These are phyloP conservation scores for Synergus gifuensis DNA, from an alignment of 2,888 invertebrate species.

Conservation along the genomic window DNA sequence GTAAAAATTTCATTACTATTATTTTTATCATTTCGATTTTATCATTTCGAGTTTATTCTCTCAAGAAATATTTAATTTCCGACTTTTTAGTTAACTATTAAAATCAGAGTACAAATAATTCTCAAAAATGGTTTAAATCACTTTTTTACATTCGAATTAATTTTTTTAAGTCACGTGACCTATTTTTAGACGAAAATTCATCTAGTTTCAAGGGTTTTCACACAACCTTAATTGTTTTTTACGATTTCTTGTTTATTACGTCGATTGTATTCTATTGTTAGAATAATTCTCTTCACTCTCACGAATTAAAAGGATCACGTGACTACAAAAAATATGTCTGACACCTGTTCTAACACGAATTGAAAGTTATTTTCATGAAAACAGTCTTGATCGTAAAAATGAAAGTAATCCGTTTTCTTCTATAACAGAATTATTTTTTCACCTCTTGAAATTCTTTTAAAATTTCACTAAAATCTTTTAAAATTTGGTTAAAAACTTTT, in stretches of 20 bases:
- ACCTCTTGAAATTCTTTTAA: background rate
- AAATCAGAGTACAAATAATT: too few species aligned
- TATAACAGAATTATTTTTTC: background rate
- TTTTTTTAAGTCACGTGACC: background rate
- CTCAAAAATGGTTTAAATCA: too few species aligned
- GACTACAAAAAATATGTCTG: background rate
- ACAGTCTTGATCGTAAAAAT: background rate
- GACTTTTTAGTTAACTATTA: too few species aligned
- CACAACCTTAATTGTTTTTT: background rate
- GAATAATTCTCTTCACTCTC: background rate
- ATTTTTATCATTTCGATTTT: too few species aligned
- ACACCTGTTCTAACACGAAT: conserved; percentile 16
- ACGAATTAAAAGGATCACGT: background rate
- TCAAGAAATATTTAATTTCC: too few species aligned
- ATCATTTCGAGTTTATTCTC: too few species aligned
- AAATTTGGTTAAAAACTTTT: background rate
- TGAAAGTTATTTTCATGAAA: background rate
- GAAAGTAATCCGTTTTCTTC: background rate
- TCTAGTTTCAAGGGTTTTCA: background rate
- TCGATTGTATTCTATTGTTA: background rate
- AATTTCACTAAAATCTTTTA: too few species aligned
- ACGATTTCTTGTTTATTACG: background rate
- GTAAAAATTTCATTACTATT: too few species aligned
- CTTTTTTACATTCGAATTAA: background rate
- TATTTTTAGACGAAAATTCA: background rate